Conservation (phyloP, 1,140 invertebrate species). For the Drosophila paulistorum region DNA sequence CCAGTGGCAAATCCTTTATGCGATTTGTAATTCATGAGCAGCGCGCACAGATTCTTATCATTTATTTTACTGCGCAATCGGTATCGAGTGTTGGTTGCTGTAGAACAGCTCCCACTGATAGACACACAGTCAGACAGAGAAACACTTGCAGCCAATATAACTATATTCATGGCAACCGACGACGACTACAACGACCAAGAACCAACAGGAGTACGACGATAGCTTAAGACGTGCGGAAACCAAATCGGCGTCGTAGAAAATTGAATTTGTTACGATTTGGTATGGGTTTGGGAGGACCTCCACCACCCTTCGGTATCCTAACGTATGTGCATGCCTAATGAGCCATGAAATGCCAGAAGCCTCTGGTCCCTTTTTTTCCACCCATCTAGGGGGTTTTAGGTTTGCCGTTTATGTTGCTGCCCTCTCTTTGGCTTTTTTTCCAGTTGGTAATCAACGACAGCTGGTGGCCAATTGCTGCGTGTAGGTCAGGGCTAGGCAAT, state of each 20-base stretch:
- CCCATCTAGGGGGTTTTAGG: constrained; percentile 6
- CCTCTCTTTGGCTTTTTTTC: constrained; percentile 31
- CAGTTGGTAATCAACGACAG: constrained; percentile 71
- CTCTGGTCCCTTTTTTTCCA: constrained; percentile 28
- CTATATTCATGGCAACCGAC: constrained; percentile 70
- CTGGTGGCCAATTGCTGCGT: constrained; percentile 37
- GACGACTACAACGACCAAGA: constrained; percentile 19
- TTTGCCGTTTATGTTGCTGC: not conserved
- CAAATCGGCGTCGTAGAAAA: constrained; percentile 81
- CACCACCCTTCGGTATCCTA: not conserved
- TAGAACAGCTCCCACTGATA: not conserved
- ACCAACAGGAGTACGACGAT: constrained; percentile 47
- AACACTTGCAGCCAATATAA: constrained; percentile 66
- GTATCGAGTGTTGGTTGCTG: constrained; percentile 34
- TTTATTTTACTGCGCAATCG: constrained; percentile 76
- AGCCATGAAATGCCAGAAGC: constrained; percentile 72
- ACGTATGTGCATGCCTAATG: constrained; percentile 79
- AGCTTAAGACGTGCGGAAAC: constrained; percentile 78
- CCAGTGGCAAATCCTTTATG: constrained; percentile 78
- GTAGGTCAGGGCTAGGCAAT: constrained; percentile 40
- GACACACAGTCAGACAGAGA: constrained; percentile 32
- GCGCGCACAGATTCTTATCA: constrained; percentile 78
- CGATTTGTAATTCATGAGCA: constrained; percentile 81
- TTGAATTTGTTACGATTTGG: constrained; percentile 72
- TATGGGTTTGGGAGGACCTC: not conserved